Percentiles rank a stretch among this genome's conserved stretches.
Conservation (phyloP, 2,797 vertebrate species). For the Orientallactaga sibirica region DNA sequence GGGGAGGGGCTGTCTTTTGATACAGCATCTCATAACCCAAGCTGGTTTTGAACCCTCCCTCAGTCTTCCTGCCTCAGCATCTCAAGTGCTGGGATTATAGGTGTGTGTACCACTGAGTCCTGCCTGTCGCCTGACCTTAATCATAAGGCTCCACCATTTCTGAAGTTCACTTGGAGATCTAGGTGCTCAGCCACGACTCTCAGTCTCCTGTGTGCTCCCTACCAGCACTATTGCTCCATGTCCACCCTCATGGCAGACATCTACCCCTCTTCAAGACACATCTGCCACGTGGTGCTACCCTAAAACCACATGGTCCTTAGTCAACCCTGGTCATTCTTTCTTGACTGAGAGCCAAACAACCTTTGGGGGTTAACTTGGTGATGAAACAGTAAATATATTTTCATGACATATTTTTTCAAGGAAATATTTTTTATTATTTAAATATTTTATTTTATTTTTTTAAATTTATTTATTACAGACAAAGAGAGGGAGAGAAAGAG, state of each 20-base stretch:
- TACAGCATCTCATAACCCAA: too few species aligned
- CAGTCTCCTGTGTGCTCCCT: neutral
- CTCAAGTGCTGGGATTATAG: too few species aligned
- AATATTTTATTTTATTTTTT: too few species aligned
- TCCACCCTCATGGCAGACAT: fast-evolving
- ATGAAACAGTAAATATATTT: neutral
- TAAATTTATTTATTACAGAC: too few species aligned
- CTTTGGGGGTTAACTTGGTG: neutral
- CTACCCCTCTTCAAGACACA: neutral
- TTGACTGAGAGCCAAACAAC: neutral
- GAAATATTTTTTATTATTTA: too few species aligned
- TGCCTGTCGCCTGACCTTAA: neutral
- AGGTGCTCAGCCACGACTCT: neutral
- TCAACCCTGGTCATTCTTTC: neutral
- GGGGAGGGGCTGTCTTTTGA: too few species aligned
- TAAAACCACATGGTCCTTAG: neutral
- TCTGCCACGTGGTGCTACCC: neutral
- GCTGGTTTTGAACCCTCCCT: too few species aligned
- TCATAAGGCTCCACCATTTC: neutral
- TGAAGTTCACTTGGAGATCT: neutral
- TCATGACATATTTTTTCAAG: neutral
- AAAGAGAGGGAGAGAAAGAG: too few species aligned
- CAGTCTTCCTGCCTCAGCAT: too few species aligned
- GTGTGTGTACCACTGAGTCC: neutral
- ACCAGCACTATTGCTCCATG: fast-evolving